Conservation (phyloP, 2,113 vertebrate species). For the Acanthochromis polyacanthus region DNA sequence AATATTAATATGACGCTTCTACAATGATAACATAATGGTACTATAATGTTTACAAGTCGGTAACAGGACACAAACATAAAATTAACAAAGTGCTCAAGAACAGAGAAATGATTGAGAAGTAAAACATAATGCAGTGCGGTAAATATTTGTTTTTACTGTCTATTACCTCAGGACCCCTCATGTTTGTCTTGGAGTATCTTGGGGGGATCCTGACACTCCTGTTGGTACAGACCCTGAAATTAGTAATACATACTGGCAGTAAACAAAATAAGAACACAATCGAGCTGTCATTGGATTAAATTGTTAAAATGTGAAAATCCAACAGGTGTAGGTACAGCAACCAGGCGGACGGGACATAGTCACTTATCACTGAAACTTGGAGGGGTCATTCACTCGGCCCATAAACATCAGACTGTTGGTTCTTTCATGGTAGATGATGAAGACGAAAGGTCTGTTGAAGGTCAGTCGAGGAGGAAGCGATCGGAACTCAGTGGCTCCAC, state of each 20-base stretch:
- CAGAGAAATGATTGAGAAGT: too few species aligned
- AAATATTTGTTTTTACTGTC: too few species aligned
- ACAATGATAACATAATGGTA: too few species aligned
- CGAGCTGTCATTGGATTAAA: too few species aligned
- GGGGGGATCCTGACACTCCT: neutral
- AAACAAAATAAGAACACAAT: too few species aligned
- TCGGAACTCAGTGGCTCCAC: conserved; percentile 71
- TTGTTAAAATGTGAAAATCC: too few species aligned
- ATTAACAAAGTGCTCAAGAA: too few species aligned
- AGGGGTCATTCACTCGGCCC: conserved; percentile 90
- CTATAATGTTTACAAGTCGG: too few species aligned
- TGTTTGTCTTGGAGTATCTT: too few species aligned
- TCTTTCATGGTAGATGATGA: conserved; percentile 88
- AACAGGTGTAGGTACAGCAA: neutral
- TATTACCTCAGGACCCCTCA: neutral
- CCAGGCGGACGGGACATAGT: neutral
- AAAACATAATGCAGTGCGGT: too few species aligned
- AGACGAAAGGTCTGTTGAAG: conserved; percentile 89
- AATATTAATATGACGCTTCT: too few species aligned
- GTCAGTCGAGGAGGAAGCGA: conserved; percentile 85
- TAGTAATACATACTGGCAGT: neutral
- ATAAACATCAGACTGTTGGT: conserved; percentile 86
- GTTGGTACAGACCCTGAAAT: neutral
- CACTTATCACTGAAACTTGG: neutral
- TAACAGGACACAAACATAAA: too few species aligned